phyloP scores from a whole-genome alignment of 1,140 invertebrate genomes.

The Nebria ingens region DNA sequence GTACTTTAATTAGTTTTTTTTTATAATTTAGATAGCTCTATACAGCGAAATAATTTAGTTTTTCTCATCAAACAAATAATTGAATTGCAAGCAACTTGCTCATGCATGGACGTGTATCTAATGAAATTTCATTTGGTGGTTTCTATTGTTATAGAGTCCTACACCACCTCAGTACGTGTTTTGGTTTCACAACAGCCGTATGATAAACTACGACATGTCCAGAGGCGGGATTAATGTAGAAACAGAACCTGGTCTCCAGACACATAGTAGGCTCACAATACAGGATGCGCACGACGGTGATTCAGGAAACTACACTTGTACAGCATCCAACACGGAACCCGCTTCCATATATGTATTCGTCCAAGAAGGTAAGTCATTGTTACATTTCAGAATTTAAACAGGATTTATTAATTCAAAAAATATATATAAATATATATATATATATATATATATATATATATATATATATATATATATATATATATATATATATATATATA shows the following conservation, averaged over 20 bases:
- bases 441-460: too few relatives aligned
- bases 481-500: too few relatives aligned
- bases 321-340: constrained; percentile 77
- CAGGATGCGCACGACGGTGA: constrained; percentile 72
- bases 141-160: constrained; percentile 63
- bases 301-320: constrained; percentile 86
- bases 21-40: too few relatives aligned
- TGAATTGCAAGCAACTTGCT: too few relatives aligned
- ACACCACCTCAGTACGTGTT: constrained; percentile 82
- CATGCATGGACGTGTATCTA: too few relatives aligned
- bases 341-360: constrained; percentile 84
- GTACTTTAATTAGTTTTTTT: too few relatives aligned
- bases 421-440: too few relatives aligned
- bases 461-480: too few relatives aligned
- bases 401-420: too few relatives aligned
- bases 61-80: too few relatives aligned
- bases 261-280: constrained; percentile 73
- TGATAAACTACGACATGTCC: constrained; percentile 85
- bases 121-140: too few relatives aligned
- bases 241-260: constrained; percentile 71
- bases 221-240: constrained; percentile 75
- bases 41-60: too few relatives aligned
- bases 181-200: constrained; percentile 84
- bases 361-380: constrained; percentile 66
- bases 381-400: constrained; percentile 20